Base-by-base conservation (phyloP, 2,797 vertebrate species). In the Semotilus atromaculatus region DNA sequence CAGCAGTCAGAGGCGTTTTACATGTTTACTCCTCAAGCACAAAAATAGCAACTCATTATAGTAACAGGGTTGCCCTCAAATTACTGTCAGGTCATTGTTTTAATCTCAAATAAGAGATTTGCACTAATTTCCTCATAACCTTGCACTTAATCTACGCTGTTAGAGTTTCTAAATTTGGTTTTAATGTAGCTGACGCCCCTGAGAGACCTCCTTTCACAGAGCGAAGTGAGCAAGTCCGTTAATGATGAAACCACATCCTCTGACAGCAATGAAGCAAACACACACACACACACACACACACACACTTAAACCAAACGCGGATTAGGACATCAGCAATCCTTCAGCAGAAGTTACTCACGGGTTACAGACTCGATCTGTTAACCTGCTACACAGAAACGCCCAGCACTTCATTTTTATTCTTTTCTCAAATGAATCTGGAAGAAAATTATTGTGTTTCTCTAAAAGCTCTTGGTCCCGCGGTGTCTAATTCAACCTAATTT, bases 161-260 rank as follows among this genome's bases (percentile, higher is more conserved):
- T 31, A 21, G 31, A 67, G 36, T 13, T 62, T 79, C 75, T 79
- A 77, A 64, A 82, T 74, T 34, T 82, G 34, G 43, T 26, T n/a
- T 75, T 76, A 80, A 86, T 53, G 81, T 72, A 68, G 66, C 38
- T 26, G 3, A 26, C 34, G 1, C 16, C 40, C 72, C 38, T 58
- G 43, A 68, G 80, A 86, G 60, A 75, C 62, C 26, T 45, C 21
- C 58, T 53, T 74, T 84, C 8, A 74, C 38, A 78, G 62, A 71
- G 21, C 16, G 10, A 77, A 74, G 76, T 51, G 76, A 83, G 83
- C 58, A 48, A 53, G 73, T 48, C 60, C 11, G 82, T 78, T 64
- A 62, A 80, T 70, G 80, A 34, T 21, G 68, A 68, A 40, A 92
- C 92, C 93, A 91, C 91, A 92, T 94, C 93, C 91, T 93, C 78